Evolutionary conservation across 2,888 invertebrate genomes (phyloP).

Genomic region (Parnassius apollo): DNA sequence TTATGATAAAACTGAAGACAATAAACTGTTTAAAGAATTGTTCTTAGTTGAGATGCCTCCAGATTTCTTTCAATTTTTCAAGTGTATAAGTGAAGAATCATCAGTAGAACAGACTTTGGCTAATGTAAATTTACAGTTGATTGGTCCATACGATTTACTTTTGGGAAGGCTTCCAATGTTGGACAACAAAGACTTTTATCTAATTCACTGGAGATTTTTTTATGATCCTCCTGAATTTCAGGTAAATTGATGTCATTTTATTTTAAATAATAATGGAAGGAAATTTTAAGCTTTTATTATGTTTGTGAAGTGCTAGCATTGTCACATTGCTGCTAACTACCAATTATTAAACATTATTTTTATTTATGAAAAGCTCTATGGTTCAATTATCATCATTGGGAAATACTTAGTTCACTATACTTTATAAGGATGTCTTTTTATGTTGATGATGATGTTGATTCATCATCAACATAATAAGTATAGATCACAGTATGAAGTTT

Average conservation of each 20-base stretch:
- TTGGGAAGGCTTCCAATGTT: slow-evolving; percentile 82
- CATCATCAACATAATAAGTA: no score
- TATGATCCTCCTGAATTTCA: slow-evolving; percentile 98
- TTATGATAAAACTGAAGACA: slow-evolving; percentile 69
- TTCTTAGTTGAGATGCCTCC: slow-evolving; percentile 93
- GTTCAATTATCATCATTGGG: no score
- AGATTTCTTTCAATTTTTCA: slow-evolving; percentile 94
- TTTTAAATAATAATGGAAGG: neutral
- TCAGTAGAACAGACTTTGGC: slow-evolving; percentile 83
- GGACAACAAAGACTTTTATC: slow-evolving; percentile 82
- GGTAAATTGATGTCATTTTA: slow-evolving; percentile 51
- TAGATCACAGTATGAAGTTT: no score
- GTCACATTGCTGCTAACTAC: no score
- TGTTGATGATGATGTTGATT: no score
- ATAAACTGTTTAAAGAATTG: slow-evolving; percentile 84
- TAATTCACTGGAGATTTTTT: slow-evolving; percentile 94
- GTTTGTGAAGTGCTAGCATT: neutral
- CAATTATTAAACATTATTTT: no score
- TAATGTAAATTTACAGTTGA: slow-evolving; percentile 85
- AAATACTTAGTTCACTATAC: no score
- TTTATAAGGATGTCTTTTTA: no score
- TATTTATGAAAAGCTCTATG: no score
- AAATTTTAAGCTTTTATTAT: slow-evolving; percentile 14
- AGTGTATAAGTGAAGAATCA: slow-evolving; percentile 83
- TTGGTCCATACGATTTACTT: slow-evolving; percentile 94